Evolutionary conservation across 1,140 invertebrate genomes (phyloP), one percentile per base, ranked within the genome.

Genomic region (Neelides sp.): DNA sequence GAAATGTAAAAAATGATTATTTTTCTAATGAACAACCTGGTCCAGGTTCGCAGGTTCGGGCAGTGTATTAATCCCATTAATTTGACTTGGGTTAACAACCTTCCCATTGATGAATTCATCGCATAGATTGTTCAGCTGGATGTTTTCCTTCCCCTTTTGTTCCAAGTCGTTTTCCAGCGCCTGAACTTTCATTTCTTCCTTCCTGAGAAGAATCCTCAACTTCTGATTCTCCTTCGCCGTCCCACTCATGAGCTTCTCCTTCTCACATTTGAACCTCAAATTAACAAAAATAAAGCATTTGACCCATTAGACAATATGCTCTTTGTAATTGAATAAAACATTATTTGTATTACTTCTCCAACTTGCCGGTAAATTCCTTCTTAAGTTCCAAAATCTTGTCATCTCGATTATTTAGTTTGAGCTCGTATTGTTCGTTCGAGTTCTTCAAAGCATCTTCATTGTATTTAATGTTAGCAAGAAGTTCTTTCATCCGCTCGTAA

Each of bases 401-500:
- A 47, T 70, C 68, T 32, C 65, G 55, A 35, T 64, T 60, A 46
- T 68, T 69, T 22, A 68, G 32, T 49, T 65, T 67, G 1, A 37
- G 48, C 52, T 70, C 65, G 36, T 65, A 61, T 43, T 71, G 68
- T 46, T 62, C 57, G n/a, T 69, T 63, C 59, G 65, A 64, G 41
- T 65, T 63, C 50, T 68, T 70, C 17, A 71, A 58, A 17, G 63
- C 58, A 27, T 68, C 68, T 58, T 71, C 69, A 65, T 71, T 71
- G 68, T 19, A 10, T 61, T 71, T 71, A 42, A 67, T 69, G 7
- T 64, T 64, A 52, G 71, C 70, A 0, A 73, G 60, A 27, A 68
- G 66, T 35, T 56, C 56, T 55, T 71, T 72, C 12, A 64, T 62
- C 51, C 71, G 69, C 50, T 73, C 70, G 55, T 71, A 71, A 32